phyloP scores from a whole-genome alignment of 2,797 vertebrate genomes.

The Arnoldichthys spilopterus region DNA sequence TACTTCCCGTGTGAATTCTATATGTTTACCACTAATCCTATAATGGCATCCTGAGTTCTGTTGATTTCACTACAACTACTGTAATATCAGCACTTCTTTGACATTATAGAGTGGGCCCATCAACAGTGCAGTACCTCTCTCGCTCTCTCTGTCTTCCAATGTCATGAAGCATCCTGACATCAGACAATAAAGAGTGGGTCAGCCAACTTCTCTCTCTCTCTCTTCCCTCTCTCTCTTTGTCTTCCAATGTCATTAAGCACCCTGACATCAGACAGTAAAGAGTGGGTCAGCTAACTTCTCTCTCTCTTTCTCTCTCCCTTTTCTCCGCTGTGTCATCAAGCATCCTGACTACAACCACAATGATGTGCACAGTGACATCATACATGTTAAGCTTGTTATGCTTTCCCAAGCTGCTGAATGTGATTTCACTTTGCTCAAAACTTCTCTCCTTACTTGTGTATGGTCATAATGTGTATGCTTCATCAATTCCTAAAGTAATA shows the following conservation, averaged over 20 bases:
- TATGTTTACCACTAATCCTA: no score
- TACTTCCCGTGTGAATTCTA: no score
- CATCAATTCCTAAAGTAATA: not conserved
- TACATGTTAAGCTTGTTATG: not conserved
- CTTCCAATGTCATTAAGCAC: not conserved
- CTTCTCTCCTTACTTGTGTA: not conserved
- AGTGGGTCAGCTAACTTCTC: not conserved
- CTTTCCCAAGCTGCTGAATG: not conserved
- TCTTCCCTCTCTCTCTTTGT: not conserved
- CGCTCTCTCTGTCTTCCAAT: not conserved
- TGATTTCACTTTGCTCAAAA: not conserved
- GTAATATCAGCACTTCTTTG: no score
- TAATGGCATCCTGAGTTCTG: no score
- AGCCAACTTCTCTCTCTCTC: not conserved
- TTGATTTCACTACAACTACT: no score
- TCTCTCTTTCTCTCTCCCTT: not conserved
- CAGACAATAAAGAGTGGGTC: not conserved
- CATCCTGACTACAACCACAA: not conserved
- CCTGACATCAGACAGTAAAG: not conserved
- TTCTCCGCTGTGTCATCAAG: not conserved
- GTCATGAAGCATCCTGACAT: not conserved
- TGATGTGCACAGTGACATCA: not conserved
- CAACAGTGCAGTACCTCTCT: no score
- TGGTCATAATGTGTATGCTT: not conserved
- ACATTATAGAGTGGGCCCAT: no score